phyloP scores from a whole-genome alignment of 2,797 vertebrate genomes.

The Acipenser transmontanus region DNA sequence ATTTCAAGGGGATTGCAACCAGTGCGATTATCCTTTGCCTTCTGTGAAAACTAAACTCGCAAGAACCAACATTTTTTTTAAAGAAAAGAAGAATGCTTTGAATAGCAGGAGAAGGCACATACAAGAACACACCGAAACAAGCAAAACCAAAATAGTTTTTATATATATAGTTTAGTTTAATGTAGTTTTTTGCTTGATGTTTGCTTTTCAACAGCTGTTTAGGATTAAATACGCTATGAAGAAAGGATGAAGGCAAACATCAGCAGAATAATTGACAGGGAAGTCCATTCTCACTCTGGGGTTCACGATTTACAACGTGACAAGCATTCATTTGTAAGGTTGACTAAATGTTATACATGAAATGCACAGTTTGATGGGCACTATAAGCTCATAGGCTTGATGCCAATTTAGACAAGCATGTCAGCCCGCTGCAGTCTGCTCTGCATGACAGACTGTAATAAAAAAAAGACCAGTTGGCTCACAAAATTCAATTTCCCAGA shows the following conservation, averaged over 20 bases:
- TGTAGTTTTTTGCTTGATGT: slow-evolving; percentile 56
- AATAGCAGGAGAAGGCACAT: too few relatives aligned
- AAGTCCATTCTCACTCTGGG: slow-evolving; percentile 57
- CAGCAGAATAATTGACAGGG: slow-evolving; percentile 65
- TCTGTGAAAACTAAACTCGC: too few relatives aligned
- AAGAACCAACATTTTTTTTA: too few relatives aligned
- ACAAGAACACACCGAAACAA: too few relatives aligned
- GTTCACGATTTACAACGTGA: slow-evolving; percentile 50
- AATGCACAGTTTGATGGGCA: slow-evolving; percentile 49
- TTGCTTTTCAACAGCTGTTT: slow-evolving; percentile 46
- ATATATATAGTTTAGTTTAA: slow-evolving; percentile 26
- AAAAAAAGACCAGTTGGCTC: slow-evolving; percentile 28
- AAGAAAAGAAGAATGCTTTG: too few relatives aligned
- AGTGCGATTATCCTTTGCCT: too few relatives aligned
- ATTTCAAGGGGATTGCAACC: too few relatives aligned
- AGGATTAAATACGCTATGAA: slow-evolving; percentile 64
- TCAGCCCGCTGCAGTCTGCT: slow-evolving; percentile 37
- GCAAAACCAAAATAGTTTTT: too few relatives aligned
- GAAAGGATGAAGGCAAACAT: slow-evolving; percentile 67
- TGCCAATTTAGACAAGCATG: slow-evolving; percentile 64
- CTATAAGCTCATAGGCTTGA: slow-evolving; percentile 55
- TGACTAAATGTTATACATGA: slow-evolving; percentile 18
- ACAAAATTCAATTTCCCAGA: slow-evolving; percentile 19
- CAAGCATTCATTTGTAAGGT: slow-evolving; percentile 50
- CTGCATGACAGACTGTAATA: slow-evolving; percentile 33